Conservation (phyloP, 1,140 invertebrate species). For the Grapholita molesta region DNA sequence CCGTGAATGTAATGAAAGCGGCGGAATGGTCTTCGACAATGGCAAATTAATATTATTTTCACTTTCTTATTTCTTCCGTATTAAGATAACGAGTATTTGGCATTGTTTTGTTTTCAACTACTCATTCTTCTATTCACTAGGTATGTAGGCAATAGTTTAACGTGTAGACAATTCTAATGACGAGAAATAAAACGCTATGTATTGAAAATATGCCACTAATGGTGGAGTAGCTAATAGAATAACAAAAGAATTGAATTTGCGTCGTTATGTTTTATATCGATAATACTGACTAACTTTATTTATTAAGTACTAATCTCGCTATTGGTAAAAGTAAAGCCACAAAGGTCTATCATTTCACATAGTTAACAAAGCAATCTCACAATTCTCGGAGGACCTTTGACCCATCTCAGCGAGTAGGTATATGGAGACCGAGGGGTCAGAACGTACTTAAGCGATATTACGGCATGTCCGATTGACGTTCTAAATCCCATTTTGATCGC, state of each 20-base stretch:
- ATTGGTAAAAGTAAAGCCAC: background rate
- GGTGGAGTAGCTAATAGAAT: background rate
- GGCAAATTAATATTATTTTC: background rate
- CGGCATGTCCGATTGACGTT: slow-evolving; percentile 12
- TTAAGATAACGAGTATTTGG: background rate
- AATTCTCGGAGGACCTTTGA: slow-evolving; percentile 8
- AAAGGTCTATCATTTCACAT: background rate
- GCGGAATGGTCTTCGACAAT: background rate
- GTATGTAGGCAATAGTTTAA: background rate
- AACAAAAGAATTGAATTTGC: background rate
- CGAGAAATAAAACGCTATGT: background rate
- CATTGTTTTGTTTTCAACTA: background rate
- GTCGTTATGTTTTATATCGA: background rate
- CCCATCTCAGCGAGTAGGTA: slow-evolving; percentile 6
- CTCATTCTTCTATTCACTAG: background rate
- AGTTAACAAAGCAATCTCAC: slow-evolving; percentile 12
- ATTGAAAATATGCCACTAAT: background rate
- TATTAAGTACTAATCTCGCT: background rate
- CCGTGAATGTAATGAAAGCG: background rate
- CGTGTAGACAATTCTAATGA: background rate
- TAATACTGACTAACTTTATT: background rate
- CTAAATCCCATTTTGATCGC: slow-evolving; percentile 8
- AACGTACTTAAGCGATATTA: slow-evolving; percentile 10
- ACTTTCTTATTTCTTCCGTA: background rate
- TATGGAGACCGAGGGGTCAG: background rate